Percentiles rank a stretch among this genome's conserved stretches.
Evolutionary conservation across 2,888 invertebrate species (phyloP).

Genomic region (Andrena minutula): DNA sequence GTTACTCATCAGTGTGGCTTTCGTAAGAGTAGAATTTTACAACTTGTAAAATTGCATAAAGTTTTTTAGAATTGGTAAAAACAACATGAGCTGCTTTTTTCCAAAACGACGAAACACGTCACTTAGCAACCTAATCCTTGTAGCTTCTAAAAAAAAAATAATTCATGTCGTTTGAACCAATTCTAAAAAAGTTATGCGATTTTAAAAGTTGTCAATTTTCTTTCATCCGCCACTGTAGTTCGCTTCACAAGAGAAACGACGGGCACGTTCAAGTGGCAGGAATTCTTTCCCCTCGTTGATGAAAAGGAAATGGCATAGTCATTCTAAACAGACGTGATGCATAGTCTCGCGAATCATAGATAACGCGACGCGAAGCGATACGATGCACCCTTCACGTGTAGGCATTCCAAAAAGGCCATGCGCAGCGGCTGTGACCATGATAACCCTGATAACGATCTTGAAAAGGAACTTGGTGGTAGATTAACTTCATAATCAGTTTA

Average conservation of each 20-base stretch:
- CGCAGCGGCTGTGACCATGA: neutral
- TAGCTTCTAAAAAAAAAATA: too few species aligned
- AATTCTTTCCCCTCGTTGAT: neutral
- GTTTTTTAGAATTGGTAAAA: too few species aligned
- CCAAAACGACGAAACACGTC: too few species aligned
- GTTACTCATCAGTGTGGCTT: too few species aligned
- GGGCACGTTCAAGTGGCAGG: neutral
- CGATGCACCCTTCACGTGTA: neutral
- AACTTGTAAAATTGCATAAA: too few species aligned
- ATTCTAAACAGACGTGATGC: neutral
- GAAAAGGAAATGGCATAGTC: neutral
- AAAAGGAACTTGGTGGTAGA: constrained; percentile 6
- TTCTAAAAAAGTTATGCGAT: too few species aligned
- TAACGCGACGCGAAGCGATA: neutral
- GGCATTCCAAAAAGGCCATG: neutral
- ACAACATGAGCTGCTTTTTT: too few species aligned
- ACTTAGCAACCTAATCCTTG: too few species aligned
- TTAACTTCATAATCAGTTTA: too few species aligned
- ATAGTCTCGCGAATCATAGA: neutral
- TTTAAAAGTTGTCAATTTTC: too few species aligned
- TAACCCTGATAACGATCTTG: neutral
- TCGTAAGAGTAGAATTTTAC: too few species aligned
- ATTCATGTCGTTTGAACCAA: too few species aligned
- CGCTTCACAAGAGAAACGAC: neutral
- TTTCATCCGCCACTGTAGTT: neutral